Evolutionary conservation across 2,888 invertebrate species (phyloP), one percentile per base, ranked within the genome.

Genomic region (Drosophila rellima): DNA sequence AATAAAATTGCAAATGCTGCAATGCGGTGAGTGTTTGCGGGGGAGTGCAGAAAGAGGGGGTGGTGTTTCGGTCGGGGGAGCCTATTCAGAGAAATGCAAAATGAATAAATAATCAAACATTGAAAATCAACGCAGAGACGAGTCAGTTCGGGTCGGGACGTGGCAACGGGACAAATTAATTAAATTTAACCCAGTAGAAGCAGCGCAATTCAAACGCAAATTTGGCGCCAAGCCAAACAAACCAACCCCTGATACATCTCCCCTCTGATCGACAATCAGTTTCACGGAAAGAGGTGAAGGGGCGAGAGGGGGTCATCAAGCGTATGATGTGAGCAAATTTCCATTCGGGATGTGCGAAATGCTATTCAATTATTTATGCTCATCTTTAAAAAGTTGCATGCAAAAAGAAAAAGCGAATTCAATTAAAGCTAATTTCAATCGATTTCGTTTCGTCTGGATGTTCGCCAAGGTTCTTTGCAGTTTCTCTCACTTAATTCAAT

Each of bases 181-280:
- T 89, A 88, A 84, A 87, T 84, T 89, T 84, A 84, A 84, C 84
- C 84, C 88, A 84, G 74, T 89, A 89, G 89, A 55, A 74, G 60
- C 79, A 60, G 48, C 70, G 80, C 69, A 80, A 70, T 82, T 82
- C 67, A 81, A 87, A 74, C 48, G 70, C 61, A 23, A 44, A 69
- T 70, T 78, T 81, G 84, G 83, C 89, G 44, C 26, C 47, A 40
- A 54, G 85, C 83, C 89, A 83, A 80, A 75, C 31, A 52, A 56
- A 44, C 37, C 37, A 47, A 37, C 17, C 47, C 31, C 15, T 39
- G 54, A n/a, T 13, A 37, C 23, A 18, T 18, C 33, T 26, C 13
- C 44, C 13, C 15, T 2, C n/a, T 17, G 10, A 10, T n/a, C 42
- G 7, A 3, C 13, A 13, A 42, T 20, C n/a, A 2, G n/a, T 42